These are phyloP conservation scores for Lanius collurio DNA, from an alignment of 2,113 vertebrate genomes.

Conservation along the genomic window DNA sequence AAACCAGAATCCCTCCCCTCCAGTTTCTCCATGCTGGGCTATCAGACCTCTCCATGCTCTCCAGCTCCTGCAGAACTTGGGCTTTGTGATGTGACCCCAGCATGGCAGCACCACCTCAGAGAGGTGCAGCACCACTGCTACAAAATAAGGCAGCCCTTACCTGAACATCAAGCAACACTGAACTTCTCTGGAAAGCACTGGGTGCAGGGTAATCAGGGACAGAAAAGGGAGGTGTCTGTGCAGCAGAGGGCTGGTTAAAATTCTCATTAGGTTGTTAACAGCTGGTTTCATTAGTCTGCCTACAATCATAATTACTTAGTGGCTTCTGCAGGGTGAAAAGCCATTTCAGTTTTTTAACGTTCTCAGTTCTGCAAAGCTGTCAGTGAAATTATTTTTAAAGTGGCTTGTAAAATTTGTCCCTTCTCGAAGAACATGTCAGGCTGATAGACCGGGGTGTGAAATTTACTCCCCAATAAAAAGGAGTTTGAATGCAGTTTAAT, in stretches of 20 bases:
- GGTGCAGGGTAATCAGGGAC: neutral
- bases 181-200: neutral
- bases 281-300: conserved; percentile 9
- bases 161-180: neutral
- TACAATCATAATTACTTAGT: neutral
- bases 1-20: neutral
- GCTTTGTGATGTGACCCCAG: neutral
- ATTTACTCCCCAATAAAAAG: neutral
- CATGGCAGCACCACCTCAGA: accelerated
- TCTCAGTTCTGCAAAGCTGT: neutral
- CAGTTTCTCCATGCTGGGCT: accelerated
- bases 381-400: neutral
- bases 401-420: neutral
- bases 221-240: neutral
- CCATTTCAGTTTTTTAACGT: neutral
- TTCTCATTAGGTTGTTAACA: neutral
- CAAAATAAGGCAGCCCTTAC: neutral
- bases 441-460: neutral
- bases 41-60: neutral
- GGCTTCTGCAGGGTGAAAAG: neutral
- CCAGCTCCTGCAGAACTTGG: neutral
- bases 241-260: neutral
- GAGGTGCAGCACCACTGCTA: neutral
- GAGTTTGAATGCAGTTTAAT: neutral
- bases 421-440: accelerated